Conservation (phyloP, 2,797 vertebrate genomes). For the Telmatherina bonti region DNA sequence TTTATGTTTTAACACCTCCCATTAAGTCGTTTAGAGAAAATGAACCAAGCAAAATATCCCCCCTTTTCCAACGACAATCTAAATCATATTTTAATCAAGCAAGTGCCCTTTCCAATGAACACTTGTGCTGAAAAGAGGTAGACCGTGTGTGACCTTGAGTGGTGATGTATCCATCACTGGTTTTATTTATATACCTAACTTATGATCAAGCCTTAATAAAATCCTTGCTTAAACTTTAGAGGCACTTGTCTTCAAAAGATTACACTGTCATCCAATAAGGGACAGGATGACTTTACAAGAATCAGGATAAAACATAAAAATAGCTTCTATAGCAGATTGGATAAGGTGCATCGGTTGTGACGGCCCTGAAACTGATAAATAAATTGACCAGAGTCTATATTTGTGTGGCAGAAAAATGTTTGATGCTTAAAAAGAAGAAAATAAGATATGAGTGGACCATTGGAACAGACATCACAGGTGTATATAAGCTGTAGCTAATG, state of each 20-base stretch:
- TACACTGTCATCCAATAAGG: slow-evolving; percentile 57
- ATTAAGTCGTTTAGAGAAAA: slow-evolving; percentile 74
- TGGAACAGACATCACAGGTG: slow-evolving; percentile 38
- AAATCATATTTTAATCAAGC: slow-evolving; percentile 86
- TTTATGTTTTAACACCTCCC: slow-evolving; percentile 64
- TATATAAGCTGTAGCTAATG: slow-evolving; percentile 26
- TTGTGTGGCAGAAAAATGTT: slow-evolving; percentile 29
- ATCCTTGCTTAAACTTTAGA: slow-evolving; percentile 62
- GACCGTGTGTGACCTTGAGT: slow-evolving; percentile 70
- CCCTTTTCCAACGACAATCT: slow-evolving; percentile 55
- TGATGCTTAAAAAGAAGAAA: slow-evolving; percentile 20
- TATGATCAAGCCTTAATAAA: slow-evolving; percentile 61
- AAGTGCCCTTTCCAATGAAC: slow-evolving; percentile 79
- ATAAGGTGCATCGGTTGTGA: slow-evolving; percentile 49
- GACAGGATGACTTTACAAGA: slow-evolving; percentile 62
- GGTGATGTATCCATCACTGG: slow-evolving; percentile 61
- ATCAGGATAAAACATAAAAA: slow-evolving; percentile 63
- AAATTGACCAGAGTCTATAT: slow-evolving; percentile 55
- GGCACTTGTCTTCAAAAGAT: slow-evolving; percentile 53
- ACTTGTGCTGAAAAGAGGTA: slow-evolving; percentile 54
- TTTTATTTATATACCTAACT: slow-evolving; percentile 74
- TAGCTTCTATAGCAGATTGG: slow-evolving; percentile 38
- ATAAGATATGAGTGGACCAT: slow-evolving; percentile 22
- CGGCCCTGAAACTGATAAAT: slow-evolving; percentile 45
- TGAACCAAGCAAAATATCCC: slow-evolving; percentile 69